phyloP scores from a whole-genome alignment of 2,797 vertebrate genomes.

The Sternarchorhynchus goeldii region DNA sequence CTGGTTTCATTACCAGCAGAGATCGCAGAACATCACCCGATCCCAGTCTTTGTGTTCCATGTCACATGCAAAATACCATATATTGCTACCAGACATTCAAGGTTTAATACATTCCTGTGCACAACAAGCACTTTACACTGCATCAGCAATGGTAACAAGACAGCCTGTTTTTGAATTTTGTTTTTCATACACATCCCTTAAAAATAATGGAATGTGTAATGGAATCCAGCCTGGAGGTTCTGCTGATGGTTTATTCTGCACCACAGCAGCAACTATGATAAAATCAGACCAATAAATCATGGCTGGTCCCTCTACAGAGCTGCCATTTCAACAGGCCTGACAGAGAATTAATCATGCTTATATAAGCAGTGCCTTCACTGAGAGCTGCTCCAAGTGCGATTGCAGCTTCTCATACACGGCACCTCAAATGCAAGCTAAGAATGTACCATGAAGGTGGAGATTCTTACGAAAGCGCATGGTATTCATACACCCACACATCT shows the following conservation, averaged over 20 bases:
- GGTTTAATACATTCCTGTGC: not conserved
- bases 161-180: not conserved
- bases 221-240: constrained; percentile 25
- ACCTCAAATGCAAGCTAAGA: constrained; percentile 24
- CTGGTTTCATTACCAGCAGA: not conserved
- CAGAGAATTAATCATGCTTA: constrained; percentile 58
- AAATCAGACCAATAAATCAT: constrained; percentile 52
- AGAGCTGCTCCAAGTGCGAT: constrained; percentile 38
- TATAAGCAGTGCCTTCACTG: constrained; percentile 45
- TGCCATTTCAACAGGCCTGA: constrained; percentile 48
- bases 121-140: not conserved
- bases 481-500: not conserved
- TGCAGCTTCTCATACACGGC: constrained; percentile 17
- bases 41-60: not conserved
- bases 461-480: not conserved
- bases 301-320: constrained; percentile 30
- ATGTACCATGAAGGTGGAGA: not conserved
- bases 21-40: not conserved
- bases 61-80: not conserved
- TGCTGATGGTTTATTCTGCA: constrained; percentile 43
- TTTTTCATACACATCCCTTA: constrained; percentile 21
- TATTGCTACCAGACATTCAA: too few relatives aligned
- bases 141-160: constrained; percentile 7
- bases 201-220: constrained; percentile 34
- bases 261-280: constrained; percentile 43